A percentile compares a stretch with the other conserved stretches of the same genome.
Conservation (phyloP, 2,113 vertebrate genomes). For the Erythrolamprus reginae region DNA sequence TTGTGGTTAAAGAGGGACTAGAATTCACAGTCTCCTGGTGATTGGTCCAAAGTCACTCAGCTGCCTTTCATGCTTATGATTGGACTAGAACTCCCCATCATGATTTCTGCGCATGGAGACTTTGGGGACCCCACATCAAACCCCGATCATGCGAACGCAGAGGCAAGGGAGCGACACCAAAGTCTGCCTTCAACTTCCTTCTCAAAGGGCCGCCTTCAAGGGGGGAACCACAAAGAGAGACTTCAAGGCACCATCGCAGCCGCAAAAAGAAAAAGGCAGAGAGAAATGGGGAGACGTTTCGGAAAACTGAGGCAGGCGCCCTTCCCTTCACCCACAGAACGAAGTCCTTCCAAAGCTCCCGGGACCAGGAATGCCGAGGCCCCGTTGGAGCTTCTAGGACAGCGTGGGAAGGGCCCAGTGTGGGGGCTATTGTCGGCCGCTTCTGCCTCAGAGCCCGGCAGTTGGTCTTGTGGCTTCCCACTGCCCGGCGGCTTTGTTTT, state of each 20-base stretch:
- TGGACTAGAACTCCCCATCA: too few relatives aligned
- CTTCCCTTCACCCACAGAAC: neutral
- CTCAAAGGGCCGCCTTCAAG: neutral
- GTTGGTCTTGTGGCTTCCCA: neutral
- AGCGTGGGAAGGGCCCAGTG: neutral
- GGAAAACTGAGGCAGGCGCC: neutral
- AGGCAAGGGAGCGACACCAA: neutral
- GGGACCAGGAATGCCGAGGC: neutral
- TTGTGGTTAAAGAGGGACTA: too few relatives aligned
- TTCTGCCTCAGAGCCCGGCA: neutral
- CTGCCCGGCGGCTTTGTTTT: neutral
- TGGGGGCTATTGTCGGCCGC: neutral
- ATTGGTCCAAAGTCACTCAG: too few relatives aligned
- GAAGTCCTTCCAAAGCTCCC: neutral
- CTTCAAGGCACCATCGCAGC: neutral
- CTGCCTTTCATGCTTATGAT: too few relatives aligned
- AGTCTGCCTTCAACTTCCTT: neutral
- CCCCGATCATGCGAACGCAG: accelerated
- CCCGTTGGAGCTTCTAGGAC: neutral
- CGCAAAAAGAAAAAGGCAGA: neutral
- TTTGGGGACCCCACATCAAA: neutral
- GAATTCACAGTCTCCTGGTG: too few relatives aligned
- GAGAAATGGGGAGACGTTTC: neutral
- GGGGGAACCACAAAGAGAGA: neutral
- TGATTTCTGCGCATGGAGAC: neutral